A percentile compares a stretch with the other conserved stretches of the same genome.
Conservation (phyloP, 2,888 invertebrate genomes). For the Gibbula magus region DNA sequence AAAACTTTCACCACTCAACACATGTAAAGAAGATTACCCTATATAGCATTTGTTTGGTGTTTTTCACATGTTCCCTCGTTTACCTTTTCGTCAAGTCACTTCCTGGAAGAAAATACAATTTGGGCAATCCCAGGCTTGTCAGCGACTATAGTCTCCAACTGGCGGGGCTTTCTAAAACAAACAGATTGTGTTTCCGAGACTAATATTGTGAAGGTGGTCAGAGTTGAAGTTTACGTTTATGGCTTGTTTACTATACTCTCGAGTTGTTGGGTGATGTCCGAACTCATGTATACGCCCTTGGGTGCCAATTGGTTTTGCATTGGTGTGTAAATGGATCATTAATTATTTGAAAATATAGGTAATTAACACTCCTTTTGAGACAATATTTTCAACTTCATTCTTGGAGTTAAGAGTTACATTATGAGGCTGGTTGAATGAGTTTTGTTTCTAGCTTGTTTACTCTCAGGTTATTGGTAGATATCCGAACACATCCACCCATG, state of each 20-base stretch:
- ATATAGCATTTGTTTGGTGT: not conserved
- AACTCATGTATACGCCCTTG: too few species aligned
- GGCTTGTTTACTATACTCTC: not conserved
- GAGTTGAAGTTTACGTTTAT: not conserved
- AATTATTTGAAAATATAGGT: too few species aligned
- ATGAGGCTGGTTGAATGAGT: too few species aligned
- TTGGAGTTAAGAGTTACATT: too few species aligned
- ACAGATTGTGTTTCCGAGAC: not conserved
- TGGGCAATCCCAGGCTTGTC: not conserved
- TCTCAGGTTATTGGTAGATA: too few species aligned
- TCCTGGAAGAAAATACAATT: not conserved
- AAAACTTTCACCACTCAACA: not conserved
- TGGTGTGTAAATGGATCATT: too few species aligned
- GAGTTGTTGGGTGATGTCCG: not conserved
- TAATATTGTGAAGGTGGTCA: not conserved
- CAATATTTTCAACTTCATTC: too few species aligned
- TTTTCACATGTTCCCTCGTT: not conserved
- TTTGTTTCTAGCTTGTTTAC: too few species aligned
- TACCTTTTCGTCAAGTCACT: not conserved
- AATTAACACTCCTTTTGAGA: too few species aligned
- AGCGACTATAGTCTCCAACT: not conserved
- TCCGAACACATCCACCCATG: too few species aligned
- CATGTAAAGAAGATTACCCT: not conserved
- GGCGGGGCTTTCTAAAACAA: not conserved
- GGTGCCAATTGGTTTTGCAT: too few species aligned